Percentiles rank a stretch among this genome's conserved stretches.
These are phyloP conservation scores for Euschistus heros DNA, from an alignment of 1,140 invertebrate species.

Conservation along the genomic window DNA sequence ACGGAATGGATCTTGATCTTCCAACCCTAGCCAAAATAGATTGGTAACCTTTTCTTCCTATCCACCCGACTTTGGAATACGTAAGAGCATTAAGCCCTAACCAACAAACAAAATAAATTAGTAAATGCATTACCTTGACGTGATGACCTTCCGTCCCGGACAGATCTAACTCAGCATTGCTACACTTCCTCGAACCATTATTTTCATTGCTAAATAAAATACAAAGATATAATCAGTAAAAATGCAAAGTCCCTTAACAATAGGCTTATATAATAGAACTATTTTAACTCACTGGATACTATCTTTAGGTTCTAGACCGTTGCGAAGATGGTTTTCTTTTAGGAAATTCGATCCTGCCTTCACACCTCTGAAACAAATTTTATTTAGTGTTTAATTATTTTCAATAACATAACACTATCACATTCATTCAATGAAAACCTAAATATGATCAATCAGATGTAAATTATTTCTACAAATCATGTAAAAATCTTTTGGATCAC, in stretches of 20 bases:
- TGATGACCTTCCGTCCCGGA: slow-evolving; percentile 26
- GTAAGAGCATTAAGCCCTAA: not conserved
- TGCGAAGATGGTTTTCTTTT: not conserved
- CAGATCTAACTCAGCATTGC: slow-evolving; percentile 28
- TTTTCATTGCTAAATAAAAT: slow-evolving; percentile 26
- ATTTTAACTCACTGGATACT: not conserved
- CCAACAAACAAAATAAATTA: too few species aligned
- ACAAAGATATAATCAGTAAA: not conserved
- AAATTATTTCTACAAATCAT: too few species aligned
- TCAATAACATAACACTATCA: too few species aligned
- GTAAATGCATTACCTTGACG: slow-evolving; percentile 23
- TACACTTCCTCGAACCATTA: slow-evolving; percentile 17
- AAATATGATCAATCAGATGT: too few species aligned
- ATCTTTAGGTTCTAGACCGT: not conserved
- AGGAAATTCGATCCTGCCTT: not conserved
- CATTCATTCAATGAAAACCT: too few species aligned
- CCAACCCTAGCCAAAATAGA: not conserved
- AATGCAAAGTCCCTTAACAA: not conserved
- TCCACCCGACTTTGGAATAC: not conserved
- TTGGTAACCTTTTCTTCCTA: not conserved
- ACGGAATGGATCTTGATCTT: too few species aligned
- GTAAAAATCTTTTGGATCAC: too few species aligned
- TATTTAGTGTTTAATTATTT: not conserved
- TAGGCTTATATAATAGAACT: too few species aligned
- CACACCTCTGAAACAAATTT: not conserved